Evolutionary conservation across 2,888 invertebrate species (phyloP).

Genomic region (Argyresthia goedartella): DNA sequence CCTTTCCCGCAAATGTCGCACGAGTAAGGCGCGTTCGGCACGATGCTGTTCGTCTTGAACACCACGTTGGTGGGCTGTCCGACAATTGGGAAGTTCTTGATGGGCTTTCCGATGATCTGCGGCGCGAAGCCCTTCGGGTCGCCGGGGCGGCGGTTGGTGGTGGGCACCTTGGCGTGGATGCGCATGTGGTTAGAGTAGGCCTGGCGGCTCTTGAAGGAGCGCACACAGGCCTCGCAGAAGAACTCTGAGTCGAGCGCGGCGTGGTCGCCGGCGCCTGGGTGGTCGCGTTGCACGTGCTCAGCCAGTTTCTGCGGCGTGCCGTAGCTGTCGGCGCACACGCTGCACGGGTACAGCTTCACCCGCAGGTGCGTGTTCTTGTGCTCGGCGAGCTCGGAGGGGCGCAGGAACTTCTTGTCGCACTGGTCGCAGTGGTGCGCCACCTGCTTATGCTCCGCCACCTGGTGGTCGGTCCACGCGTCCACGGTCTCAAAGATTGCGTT

Average conservation of each 20-base stretch:
- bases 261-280: slow-evolving; percentile 60
- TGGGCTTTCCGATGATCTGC: slow-evolving; percentile 44
- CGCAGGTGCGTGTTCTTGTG: slow-evolving; percentile 77
- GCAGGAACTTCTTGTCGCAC: slow-evolving; percentile 73
- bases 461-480: slow-evolving; percentile 70
- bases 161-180: slow-evolving; percentile 64
- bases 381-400: slow-evolving; percentile 72
- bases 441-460: slow-evolving; percentile 66
- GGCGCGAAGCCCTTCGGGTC: slow-evolving; percentile 51
- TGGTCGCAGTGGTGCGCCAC: slow-evolving; percentile 71
- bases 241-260: slow-evolving; percentile 43
- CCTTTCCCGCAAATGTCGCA: slow-evolving; percentile 77
- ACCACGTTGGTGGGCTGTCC: slow-evolving; percentile 41
- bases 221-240: slow-evolving; percentile 71
- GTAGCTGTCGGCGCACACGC: slow-evolving; percentile 72
- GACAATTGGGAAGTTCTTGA: too few relatives aligned
- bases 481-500: slow-evolving; percentile 69
- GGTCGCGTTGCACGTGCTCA: slow-evolving; percentile 68
- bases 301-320: slow-evolving; percentile 73
- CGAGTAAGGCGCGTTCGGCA: slow-evolving; percentile 64
- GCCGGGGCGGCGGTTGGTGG: slow-evolving; percentile 55
- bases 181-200: slow-evolving; percentile 69
- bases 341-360: slow-evolving; percentile 75
- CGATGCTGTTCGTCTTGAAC: slow-evolving; percentile 49
- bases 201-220: slow-evolving; percentile 70